A percentile compares a stretch with the other conserved stretches of the same genome.
These are phyloP conservation scores for Cyprinus carpio DNA, from an alignment of 2,113 vertebrate genomes.

Conservation along the genomic window DNA sequence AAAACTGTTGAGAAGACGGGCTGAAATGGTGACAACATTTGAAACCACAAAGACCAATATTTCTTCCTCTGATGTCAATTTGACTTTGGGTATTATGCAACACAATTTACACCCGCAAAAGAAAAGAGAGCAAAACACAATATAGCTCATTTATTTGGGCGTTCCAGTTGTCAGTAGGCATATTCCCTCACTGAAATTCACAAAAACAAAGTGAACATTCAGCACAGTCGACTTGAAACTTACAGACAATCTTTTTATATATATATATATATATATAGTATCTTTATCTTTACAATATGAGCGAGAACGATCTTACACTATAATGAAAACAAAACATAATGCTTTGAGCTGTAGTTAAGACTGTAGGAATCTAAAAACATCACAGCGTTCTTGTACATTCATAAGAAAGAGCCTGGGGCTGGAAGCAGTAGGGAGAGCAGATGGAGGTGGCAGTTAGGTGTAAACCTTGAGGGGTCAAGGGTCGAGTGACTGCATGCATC, in stretches of 20 bases:
- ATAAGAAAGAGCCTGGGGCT: conserved; percentile 59
- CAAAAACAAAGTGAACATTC: conserved; percentile 38
- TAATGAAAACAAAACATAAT: not conserved
- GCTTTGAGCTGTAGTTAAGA: conserved; percentile 7
- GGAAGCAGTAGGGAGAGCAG: conserved; percentile 49
- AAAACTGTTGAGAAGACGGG: too few relatives aligned
- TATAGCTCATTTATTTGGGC: conserved; percentile 47
- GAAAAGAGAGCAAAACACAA: not conserved
- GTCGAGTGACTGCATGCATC: conserved; percentile 48
- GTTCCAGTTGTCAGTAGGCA: conserved; percentile 37
- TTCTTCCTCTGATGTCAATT: not conserved
- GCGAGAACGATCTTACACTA: not conserved
- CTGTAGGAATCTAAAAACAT: conserved; percentile 22
- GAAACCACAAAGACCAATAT: not conserved
- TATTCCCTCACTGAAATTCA: conserved; percentile 21
- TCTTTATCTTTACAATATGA: conserved; percentile 11
- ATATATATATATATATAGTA: conserved; percentile 5
- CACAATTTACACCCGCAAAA: not conserved
- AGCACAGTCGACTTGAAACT: conserved; percentile 22
- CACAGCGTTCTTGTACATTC: conserved; percentile 52
- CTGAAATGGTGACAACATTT: not conserved
- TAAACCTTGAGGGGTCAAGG: conserved; percentile 26
- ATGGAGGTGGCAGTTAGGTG: conserved; percentile 1
- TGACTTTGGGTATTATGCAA: not conserved
- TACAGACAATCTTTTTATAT: not conserved